Conservation (phyloP, 1,140 invertebrate genomes). For the Bombus haemorrhoidalis region DNA sequence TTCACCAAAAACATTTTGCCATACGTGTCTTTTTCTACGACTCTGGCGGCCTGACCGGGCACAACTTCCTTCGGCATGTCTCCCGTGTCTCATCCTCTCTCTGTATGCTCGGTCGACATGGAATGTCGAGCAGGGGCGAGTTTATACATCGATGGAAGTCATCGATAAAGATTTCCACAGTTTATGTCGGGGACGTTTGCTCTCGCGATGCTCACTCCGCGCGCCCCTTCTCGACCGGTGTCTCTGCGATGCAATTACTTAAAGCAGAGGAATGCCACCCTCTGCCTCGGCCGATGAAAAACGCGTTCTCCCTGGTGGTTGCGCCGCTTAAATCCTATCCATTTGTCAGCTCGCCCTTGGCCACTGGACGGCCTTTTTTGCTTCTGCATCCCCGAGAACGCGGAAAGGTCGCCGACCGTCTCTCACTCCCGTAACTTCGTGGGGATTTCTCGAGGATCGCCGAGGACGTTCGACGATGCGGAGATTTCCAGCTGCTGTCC, state of each 20-base stretch:
- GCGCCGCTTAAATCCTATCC: conserved; percentile 71
- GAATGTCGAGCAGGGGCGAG: background rate
- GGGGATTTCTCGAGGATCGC: background rate
- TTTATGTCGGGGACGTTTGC: no score
- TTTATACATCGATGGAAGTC: background rate
- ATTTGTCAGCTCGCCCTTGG: conserved; percentile 69
- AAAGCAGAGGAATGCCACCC: conserved; percentile 62
- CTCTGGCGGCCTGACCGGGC: background rate
- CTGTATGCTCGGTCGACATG: no score
- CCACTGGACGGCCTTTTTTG: conserved; percentile 45
- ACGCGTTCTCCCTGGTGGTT: conserved; percentile 67
- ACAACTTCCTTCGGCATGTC: background rate
- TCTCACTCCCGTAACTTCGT: background rate
- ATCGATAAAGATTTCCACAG: conserved; percentile 31
- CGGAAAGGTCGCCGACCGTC: conserved; percentile 30
- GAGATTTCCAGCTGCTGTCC: background rate
- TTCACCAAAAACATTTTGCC: conserved; percentile 48
- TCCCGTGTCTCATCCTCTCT: background rate
- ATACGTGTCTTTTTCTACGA: background rate
- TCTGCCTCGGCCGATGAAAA: conserved; percentile 70
- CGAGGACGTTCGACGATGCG: conserved; percentile 5
- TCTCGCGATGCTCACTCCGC: no score
- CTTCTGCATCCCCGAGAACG: conserved; percentile 47
- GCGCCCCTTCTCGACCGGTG: background rate
- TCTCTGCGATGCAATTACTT: conserved; percentile 75